Conservation (phyloP, 2,888 invertebrate species). For the Deilephila elpenor region DNA sequence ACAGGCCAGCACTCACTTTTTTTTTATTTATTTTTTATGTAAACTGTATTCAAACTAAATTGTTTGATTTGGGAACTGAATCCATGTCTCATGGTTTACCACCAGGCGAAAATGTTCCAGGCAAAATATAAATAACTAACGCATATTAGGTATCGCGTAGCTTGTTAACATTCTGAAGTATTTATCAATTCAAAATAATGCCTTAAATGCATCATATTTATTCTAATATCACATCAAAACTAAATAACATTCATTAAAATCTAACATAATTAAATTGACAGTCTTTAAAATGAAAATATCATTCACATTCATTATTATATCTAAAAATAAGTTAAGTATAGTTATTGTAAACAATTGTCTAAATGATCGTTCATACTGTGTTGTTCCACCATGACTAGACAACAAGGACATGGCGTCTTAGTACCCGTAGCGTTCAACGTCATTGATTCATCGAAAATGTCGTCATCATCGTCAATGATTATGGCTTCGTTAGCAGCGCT, state of each 20-base stretch:
- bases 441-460: slow-evolving; percentile 66
- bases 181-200: neutral
- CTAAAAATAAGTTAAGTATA: slow-evolving; percentile 14
- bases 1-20: too few relatives aligned
- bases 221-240: slow-evolving; percentile 55
- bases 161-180: too few relatives aligned
- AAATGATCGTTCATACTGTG: slow-evolving; percentile 85
- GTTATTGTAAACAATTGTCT: slow-evolving; percentile 68
- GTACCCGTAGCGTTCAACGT: slow-evolving; percentile 75
- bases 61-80: too few relatives aligned
- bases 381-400: slow-evolving; percentile 80
- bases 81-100: too few relatives aligned
- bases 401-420: slow-evolving; percentile 86
- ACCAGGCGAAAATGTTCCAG: too few relatives aligned
- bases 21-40: too few relatives aligned
- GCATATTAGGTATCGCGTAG: too few relatives aligned
- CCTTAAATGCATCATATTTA: slow-evolving; percentile 36
- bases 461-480: slow-evolving; percentile 61
- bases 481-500: slow-evolving; percentile 55
- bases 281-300: neutral
- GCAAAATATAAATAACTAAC: too few relatives aligned
- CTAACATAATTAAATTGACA: slow-evolving; percentile 23
- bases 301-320: slow-evolving; percentile 2
- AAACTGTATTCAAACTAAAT: too few relatives aligned
- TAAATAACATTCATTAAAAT: slow-evolving; percentile 26